Percentiles rank a stretch among this genome's conserved stretches.
Conservation (phyloP, 2,888 invertebrate species). For the Podabrus alpinus region DNA sequence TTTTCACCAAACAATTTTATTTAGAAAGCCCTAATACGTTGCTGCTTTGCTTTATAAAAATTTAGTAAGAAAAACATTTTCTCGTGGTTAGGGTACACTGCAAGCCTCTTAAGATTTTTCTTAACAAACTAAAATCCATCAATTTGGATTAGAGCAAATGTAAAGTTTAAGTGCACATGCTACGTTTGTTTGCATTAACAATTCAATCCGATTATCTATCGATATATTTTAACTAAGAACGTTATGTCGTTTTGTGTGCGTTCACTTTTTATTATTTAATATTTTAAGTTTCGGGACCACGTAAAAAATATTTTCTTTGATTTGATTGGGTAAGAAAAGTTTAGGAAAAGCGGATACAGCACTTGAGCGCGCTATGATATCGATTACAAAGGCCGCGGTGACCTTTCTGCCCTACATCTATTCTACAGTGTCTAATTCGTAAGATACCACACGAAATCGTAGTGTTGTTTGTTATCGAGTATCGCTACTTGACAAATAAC, state of each 20-base stretch:
- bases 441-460: background rate
- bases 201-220: background rate
- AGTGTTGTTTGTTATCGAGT: background rate
- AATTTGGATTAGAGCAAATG: background rate
- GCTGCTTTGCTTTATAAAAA: background rate
- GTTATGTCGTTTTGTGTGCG: background rate
- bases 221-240: background rate
- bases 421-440: conserved; percentile 11
- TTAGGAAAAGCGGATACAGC: conserved; percentile 8
- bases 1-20: background rate
- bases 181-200: background rate
- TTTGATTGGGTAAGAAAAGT: background rate
- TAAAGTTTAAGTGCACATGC: background rate
- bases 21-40: background rate
- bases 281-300: background rate
- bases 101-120: background rate
- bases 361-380: conserved; percentile 14
- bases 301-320: background rate
- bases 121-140: background rate
- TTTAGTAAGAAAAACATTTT: background rate
- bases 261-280: background rate
- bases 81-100: background rate
- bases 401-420: conserved; percentile 24
- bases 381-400: conserved; percentile 20
- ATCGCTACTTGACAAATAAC: background rate